These are phyloP conservation scores for Lepidocyrtinus sp. DNA, from an alignment of 2,888 invertebrate genomes.

Conservation along the genomic window DNA sequence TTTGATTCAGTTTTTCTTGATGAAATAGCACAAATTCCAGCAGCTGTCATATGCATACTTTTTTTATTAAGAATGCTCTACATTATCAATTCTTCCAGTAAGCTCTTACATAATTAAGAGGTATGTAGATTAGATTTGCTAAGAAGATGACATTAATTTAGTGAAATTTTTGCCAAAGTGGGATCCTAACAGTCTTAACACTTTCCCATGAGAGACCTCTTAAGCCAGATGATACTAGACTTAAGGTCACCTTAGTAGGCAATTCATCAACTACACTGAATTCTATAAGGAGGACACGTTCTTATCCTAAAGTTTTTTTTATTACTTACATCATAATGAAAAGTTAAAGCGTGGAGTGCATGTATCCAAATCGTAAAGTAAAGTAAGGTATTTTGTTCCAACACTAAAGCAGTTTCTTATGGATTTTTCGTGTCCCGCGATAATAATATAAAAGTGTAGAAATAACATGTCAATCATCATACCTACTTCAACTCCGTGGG, in stretches of 20 bases:
- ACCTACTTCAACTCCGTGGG: background rate
- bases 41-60: no score
- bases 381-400: background rate
- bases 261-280: background rate
- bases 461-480: constrained; percentile 59
- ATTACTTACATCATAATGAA: constrained; percentile 41
- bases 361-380: background rate
- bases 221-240: no score
- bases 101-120: background rate
- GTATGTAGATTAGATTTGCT: no score
- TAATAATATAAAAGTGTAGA: constrained; percentile 50
- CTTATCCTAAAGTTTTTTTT: constrained; percentile 29
- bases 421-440: constrained; percentile 40
- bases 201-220: no score
- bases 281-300: constrained; percentile 37
- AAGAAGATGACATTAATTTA: no score
- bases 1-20: no score
- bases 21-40: background rate
- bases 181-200: no score
- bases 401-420: background rate
- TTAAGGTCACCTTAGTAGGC: no score
- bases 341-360: background rate
- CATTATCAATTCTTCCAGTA: no score
- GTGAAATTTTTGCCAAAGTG: no score
- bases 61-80: no score